Evolutionary conservation across 64 coral and sea anemone genomes (phyloP), one percentile per base, ranked within the genome.

Genomic region (Catalaphyllia jardinei): DNA sequence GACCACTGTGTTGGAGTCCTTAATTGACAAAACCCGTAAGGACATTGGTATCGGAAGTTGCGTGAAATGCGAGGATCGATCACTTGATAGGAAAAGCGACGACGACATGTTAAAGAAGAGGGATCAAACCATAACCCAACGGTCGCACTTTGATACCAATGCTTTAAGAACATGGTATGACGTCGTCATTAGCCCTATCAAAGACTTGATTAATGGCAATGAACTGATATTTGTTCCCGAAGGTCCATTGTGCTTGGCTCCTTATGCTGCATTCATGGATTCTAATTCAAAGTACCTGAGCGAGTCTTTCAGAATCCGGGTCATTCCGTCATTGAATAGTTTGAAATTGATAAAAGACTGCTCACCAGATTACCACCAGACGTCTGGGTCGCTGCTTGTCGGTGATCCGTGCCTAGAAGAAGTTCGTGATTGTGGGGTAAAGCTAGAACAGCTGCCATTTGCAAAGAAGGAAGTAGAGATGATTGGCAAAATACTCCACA

Each of bases 241-340:
- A 57, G 54, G 54, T 12, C 54, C 54, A 16, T 57, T 57, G 54
- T 57, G 54, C 54, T 57, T 57, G 54, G 54, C 54, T 57, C 54
- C 54, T 57, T 57, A 57, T 57, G 10, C 54, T 57, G 10, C 54
- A 57, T 16, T 57, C 54, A 57, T 57, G 11, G 54, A 57, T 57
- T 57, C 54, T 12, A 57, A 57, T 57, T 57, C 54, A 57, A 57
- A 57, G 54, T 57, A 57, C 54, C 10, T 81, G 14, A 7, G 78
- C 29, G 83, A 86, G 42, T 46, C 20, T 25, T 74, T 61, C 13
- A 54, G 15, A 52, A 51, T 79, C 15, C 88, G 88, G 16, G 27
- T 89, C 9, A 64, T 64, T 71, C 87, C 87, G 5, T 89, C 87
- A 1, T 10, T 87, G 39, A 87, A 49, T 18, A 75, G 67, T 18